Evolutionary conservation across 2,113 vertebrate genomes (phyloP).

Genomic region (Conger conger): DNA sequence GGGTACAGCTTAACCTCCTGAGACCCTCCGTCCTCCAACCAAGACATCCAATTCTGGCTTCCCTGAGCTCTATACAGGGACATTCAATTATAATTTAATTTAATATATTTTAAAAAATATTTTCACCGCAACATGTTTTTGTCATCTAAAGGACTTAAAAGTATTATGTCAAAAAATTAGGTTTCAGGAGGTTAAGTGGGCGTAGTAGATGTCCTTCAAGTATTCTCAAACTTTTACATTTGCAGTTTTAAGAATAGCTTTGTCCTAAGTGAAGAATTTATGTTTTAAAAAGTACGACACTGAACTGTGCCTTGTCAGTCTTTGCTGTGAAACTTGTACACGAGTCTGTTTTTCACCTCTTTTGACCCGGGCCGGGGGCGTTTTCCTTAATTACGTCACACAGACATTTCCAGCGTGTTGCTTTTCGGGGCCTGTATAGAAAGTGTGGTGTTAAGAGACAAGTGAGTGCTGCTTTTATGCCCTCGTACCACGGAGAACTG

Average conservation of each 20-base stretch:
- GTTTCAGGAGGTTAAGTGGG: too few relatives aligned
- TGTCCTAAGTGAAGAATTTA: background rate
- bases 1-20: too few relatives aligned
- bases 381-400: conserved; percentile 49
- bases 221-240: too few relatives aligned
- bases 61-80: too few relatives aligned
- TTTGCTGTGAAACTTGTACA: background rate
- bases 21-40: too few relatives aligned
- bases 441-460: conserved; percentile 91
- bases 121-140: too few relatives aligned
- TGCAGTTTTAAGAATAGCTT: background rate
- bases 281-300: background rate
- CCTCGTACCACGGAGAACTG: background rate
- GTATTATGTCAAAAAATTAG: too few relatives aligned
- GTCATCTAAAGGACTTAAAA: too few relatives aligned
- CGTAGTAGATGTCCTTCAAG: too few relatives aligned
- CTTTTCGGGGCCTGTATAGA: conserved; percentile 94
- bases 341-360: background rate
- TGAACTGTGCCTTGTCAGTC: background rate
- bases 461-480: conserved; percentile 69
- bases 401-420: conserved; percentile 86
- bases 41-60: too few relatives aligned
- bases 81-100: too few relatives aligned
- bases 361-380: background rate
- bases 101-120: too few relatives aligned